These are phyloP conservation scores for Pseudochirops corinnae DNA, from an alignment of 2,797 vertebrate genomes.

Conservation along the genomic window DNA sequence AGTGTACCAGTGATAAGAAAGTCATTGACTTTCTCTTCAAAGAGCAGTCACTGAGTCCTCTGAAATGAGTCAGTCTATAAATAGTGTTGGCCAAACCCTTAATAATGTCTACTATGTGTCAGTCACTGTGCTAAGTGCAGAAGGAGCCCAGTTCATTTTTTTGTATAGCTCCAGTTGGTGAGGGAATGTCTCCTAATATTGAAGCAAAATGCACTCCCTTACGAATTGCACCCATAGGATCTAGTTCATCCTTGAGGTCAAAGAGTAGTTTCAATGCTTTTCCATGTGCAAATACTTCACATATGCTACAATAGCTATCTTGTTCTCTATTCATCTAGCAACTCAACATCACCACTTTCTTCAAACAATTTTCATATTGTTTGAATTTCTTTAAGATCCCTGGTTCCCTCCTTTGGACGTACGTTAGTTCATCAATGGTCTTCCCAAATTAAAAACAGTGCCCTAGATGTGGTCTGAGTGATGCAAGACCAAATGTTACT, in stretches of 20 bases:
- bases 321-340: neutral
- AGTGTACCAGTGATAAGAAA: neutral
- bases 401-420: neutral
- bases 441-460: neutral
- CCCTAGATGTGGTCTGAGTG: neutral
- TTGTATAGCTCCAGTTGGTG: neutral
- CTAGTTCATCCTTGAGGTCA: neutral
- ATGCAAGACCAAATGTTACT: neutral
- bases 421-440: neutral
- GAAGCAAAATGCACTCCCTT: no score
- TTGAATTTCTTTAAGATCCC: neutral
- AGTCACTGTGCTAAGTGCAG: neutral
- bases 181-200: no score
- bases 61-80: neutral
- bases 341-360: neutral
- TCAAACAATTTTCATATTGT: neutral
- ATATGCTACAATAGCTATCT: neutral
- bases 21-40: neutral
- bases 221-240: neutral
- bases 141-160: neutral
- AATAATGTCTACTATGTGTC: neutral
- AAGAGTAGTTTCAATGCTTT: neutral
- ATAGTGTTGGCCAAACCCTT: neutral
- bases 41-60: neutral
- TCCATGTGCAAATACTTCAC: neutral